phyloP scores from a whole-genome alignment of 2,797 vertebrate species.

The Gambusia yucatana region DNA sequence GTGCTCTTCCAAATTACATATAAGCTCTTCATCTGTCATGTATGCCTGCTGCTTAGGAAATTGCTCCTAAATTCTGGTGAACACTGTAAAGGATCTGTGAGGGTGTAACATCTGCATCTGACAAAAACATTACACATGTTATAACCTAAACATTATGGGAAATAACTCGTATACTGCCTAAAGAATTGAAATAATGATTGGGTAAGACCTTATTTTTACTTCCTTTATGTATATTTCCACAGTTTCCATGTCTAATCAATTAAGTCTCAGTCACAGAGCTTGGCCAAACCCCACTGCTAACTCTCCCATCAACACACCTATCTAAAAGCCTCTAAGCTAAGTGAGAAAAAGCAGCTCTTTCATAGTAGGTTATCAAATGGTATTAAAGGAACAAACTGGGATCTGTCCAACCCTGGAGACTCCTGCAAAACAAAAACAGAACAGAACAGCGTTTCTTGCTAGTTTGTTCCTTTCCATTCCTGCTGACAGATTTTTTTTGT shows the following conservation, averaged over 20 bases:
- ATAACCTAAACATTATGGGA: slow-evolving; percentile 60
- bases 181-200: slow-evolving; percentile 32
- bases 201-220: slow-evolving; percentile 36
- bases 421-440: slow-evolving; percentile 26
- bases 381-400: slow-evolving; percentile 66
- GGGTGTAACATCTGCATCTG: background rate
- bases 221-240: slow-evolving; percentile 30
- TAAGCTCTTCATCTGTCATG: slow-evolving; percentile 84
- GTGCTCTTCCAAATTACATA: slow-evolving; percentile 83
- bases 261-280: slow-evolving; percentile 56
- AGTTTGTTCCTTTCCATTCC: slow-evolving; percentile 42
- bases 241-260: slow-evolving; percentile 66
- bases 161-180: slow-evolving; percentile 34
- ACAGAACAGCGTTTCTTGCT: slow-evolving; percentile 37
- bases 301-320: slow-evolving; percentile 69
- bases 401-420: slow-evolving; percentile 67
- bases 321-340: slow-evolving; percentile 65
- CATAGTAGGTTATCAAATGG: slow-evolving; percentile 78
- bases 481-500: slow-evolving; percentile 75
- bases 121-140: slow-evolving; percentile 42
- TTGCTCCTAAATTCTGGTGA: slow-evolving; percentile 68
- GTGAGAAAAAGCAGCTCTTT: slow-evolving; percentile 68
- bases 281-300: slow-evolving; percentile 69
- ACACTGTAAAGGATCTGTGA: slow-evolving; percentile 7
- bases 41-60: slow-evolving; percentile 66